phyloP scores from a whole-genome alignment of 2,888 invertebrate genomes.

The Neoascia interrupta region DNA sequence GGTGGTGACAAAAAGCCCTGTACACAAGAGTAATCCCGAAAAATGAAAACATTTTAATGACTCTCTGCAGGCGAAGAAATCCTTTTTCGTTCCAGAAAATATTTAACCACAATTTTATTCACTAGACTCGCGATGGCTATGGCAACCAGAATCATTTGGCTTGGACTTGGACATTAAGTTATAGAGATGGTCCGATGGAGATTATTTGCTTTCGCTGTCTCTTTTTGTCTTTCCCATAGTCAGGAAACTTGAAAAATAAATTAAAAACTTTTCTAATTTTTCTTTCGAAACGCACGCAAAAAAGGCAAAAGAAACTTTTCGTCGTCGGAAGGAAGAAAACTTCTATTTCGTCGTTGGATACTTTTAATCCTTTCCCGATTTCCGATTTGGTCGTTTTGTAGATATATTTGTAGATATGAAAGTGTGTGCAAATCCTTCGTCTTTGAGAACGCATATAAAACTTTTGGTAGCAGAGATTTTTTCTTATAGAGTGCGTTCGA shows the following conservation, averaged over 20 bases:
- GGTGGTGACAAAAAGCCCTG: not conserved
- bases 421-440: too few relatives aligned
- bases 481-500: not conserved
- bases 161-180: constrained; percentile 6
- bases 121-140: constrained; percentile 19
- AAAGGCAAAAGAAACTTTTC: constrained; percentile 29
- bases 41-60: constrained; percentile 36
- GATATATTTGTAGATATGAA: too few relatives aligned
- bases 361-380: constrained; percentile 61
- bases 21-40: not conserved
- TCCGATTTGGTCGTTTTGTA: constrained; percentile 25
- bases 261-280: constrained; percentile 78
- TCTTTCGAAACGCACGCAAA: constrained; percentile 59
- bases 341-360: constrained; percentile 44
- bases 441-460: constrained; percentile 5
- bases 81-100: not conserved
- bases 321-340: constrained; percentile 26
- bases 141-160: constrained; percentile 17
- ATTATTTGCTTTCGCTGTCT: constrained; percentile 18
- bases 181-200: constrained; percentile 7
- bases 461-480: not conserved
- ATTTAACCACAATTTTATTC: not conserved
- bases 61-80: not conserved
- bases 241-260: constrained; percentile 74
- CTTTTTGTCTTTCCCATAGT: not conserved